A percentile compares a stretch with the other conserved stretches of the same genome.
Evolutionary conservation across 2,113 vertebrate species (phyloP).

Genomic region (Melanotaenia duboulayi): DNA sequence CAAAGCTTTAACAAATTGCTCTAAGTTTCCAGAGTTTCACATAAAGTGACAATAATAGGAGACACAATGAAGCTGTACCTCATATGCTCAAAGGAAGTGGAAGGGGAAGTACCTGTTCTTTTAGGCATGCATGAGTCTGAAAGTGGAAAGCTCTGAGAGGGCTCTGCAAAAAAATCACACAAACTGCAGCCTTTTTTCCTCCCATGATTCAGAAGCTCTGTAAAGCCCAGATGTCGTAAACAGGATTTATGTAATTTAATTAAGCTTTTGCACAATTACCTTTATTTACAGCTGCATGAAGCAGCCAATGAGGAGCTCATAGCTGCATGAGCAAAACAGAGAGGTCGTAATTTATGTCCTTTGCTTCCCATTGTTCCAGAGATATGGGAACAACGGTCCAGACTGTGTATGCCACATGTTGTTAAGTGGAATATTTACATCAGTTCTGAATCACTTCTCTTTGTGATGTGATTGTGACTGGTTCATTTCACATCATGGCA

Average conservation of each 20-base stretch:
- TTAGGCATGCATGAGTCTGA: constrained; percentile 16
- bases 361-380: constrained; percentile 65
- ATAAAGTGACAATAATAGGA: constrained; percentile 44
- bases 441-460: constrained; percentile 12
- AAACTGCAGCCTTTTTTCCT: constrained; percentile 13
- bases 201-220: constrained; percentile 60
- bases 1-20: constrained; percentile 25
- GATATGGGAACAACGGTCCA: constrained; percentile 46
- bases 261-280: constrained; percentile 81
- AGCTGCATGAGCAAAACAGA: constrained; percentile 49
- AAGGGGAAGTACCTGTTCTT: neutral
- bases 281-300: constrained; percentile 80
- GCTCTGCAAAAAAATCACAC: neutral
- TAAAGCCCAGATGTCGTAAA: constrained; percentile 72
- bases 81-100: constrained; percentile 7
- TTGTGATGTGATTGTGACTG: neutral
- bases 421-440: constrained; percentile 39
- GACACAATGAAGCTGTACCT: constrained; percentile 36
- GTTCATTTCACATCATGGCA: neutral
- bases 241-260: constrained; percentile 85
- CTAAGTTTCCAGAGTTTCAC: constrained; percentile 39
- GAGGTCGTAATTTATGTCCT: constrained; percentile 69
- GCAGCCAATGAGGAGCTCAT: constrained; percentile 55
- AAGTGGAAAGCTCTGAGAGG: constrained; percentile 8
- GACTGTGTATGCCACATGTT: constrained; percentile 19